Evolutionary conservation across 2,113 vertebrate genomes (phyloP).

Genomic region (Pseudorectes ferrugineus): DNA sequence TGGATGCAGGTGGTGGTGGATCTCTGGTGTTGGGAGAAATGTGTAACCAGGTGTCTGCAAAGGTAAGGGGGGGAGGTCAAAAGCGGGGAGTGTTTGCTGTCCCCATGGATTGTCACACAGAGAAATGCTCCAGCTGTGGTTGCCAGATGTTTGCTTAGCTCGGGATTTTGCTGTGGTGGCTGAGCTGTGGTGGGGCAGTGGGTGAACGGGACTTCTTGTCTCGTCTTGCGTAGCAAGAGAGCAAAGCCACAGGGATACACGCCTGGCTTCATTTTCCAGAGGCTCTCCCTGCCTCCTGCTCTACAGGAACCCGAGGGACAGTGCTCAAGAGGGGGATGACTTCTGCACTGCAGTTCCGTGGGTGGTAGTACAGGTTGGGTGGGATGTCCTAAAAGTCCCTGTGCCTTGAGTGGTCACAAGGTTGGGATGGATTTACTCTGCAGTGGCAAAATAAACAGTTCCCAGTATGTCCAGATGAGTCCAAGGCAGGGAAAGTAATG

Average conservation of each 20-base stretch:
- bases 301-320: rapidly evolving
- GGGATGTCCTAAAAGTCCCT: not conserved
- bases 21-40: not conserved
- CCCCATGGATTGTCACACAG: not conserved
- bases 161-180: not conserved
- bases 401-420: not conserved
- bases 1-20: not conserved
- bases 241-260: not conserved
- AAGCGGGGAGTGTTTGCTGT: not conserved
- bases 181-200: not conserved
- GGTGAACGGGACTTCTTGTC: not conserved
- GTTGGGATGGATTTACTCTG: not conserved
- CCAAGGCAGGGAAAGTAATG: not conserved
- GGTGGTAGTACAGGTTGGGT: not conserved
- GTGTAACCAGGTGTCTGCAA: not conserved
- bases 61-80: not conserved
- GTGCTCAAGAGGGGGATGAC: too few relatives aligned
- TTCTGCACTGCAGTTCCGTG: not conserved
- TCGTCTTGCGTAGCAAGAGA: not conserved
- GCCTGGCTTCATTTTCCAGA: not conserved
- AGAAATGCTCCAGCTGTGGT: not conserved
- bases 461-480: not conserved
- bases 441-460: not conserved
- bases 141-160: not conserved
- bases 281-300: not conserved